Base-by-base conservation (phyloP, 2,797 vertebrate genomes). In the Psittacula echo region DNA sequence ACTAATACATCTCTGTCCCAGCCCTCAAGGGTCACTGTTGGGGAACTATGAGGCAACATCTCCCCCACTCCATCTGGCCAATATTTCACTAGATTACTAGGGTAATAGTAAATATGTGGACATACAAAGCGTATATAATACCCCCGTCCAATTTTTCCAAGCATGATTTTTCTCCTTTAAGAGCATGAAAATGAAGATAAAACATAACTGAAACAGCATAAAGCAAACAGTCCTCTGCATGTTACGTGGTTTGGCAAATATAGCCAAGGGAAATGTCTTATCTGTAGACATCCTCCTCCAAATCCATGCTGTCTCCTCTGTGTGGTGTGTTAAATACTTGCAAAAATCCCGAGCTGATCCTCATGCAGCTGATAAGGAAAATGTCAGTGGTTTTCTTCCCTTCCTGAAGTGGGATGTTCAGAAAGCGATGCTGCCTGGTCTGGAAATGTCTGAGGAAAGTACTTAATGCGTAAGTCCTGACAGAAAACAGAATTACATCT, bases 281-380 rank as follows among this genome's bases (percentile, higher is more conserved):
- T 96, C 96, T 87, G 89, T 39, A 90, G 85, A 50, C 54, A 89
- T 95, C 94, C 91, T 95, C 93, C 87, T 93, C 91, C 93, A 94
- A 97, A 97, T 70, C 86, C 89, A 53, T 9, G 45, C 88, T 82
- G 85, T 93, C 93, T 97, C 90, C 76, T 95, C 87, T 11, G 3
- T 76, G 71, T 74, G 5, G 30, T 41, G 68, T 39, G 72, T 60
- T 92, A 89, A 96, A 85, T 30, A 42, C 80, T 78, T 78, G 75
- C 84, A 94, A 85, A 95, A 96, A 92, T 60, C 87, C 75, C 10
- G 7, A 53, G 58, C 54, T 85, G 87, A 93, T 88, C 89, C 93
- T 94, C 62, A 54, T 41, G n/a, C 7, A 91, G 27, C 79, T 87
- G 96, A 97, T 97, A 97, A 98, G 84, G 64, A 39, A 85, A 80